phyloP scores from a whole-genome alignment of 2,888 invertebrate genomes.

The Tinea trinotella region DNA sequence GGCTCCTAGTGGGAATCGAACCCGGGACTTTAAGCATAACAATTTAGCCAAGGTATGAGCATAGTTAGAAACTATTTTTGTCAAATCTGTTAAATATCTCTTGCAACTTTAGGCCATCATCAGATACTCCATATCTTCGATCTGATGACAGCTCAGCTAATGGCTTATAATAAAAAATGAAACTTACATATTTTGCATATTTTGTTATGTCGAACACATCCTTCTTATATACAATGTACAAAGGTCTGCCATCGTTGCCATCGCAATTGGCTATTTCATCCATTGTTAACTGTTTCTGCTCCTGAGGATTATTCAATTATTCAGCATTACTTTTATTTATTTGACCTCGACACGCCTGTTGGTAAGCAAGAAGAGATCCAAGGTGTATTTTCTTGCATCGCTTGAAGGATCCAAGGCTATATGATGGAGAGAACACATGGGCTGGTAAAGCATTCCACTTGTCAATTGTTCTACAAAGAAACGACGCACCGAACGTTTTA shows the following conservation, averaged over 20 bases:
- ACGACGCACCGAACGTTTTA: too few relatives aligned
- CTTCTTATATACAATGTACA: constrained; percentile 26
- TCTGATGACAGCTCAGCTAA: not conserved
- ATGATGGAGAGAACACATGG: too few relatives aligned
- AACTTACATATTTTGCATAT: constrained; percentile 27
- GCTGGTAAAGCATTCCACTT: too few relatives aligned
- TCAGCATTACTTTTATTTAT: not conserved
- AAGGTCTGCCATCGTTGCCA: constrained; percentile 25
- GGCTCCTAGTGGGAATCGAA: too few relatives aligned
- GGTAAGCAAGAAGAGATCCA: too few relatives aligned
- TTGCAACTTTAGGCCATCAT: not conserved
- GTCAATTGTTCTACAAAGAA: too few relatives aligned
- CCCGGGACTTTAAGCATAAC: too few relatives aligned
- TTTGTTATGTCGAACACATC: constrained; percentile 29
- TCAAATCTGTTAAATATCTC: not conserved
- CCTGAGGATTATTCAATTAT: constrained; percentile 22
- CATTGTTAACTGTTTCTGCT: constrained; percentile 25
- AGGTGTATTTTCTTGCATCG: too few relatives aligned
- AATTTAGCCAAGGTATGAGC: too few relatives aligned
- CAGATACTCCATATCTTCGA: not conserved
- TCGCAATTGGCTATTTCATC: constrained; percentile 25
- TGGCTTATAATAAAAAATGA: too few relatives aligned
- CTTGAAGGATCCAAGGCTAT: too few relatives aligned
- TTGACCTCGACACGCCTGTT: too few relatives aligned
- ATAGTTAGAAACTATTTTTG: not conserved